phyloP scores from a whole-genome alignment of 2,113 vertebrate genomes.

The Hyaena hyaena region DNA sequence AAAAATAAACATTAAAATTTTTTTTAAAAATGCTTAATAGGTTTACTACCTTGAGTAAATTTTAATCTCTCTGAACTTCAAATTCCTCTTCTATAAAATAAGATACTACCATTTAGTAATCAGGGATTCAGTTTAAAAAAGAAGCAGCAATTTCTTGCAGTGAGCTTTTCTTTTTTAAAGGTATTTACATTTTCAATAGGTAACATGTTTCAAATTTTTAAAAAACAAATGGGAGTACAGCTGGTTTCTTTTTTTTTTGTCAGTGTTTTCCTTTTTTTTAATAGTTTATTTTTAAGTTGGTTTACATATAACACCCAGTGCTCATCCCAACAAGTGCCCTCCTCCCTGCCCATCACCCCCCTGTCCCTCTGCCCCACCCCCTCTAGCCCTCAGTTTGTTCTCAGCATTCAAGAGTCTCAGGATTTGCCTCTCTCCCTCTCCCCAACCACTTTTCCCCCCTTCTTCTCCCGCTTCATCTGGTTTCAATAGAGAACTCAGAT shows the following conservation, averaged over 20 bases:
- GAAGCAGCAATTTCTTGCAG: not conserved
- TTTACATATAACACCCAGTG: too few relatives aligned
- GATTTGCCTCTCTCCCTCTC: too few relatives aligned
- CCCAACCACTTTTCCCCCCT: too few relatives aligned
- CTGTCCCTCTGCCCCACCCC: too few relatives aligned
- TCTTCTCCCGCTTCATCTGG: not conserved
- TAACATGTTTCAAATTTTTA: conserved; percentile 28
- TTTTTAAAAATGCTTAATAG: not conserved
- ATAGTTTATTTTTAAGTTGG: too few relatives aligned
- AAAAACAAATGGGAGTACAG: not conserved
- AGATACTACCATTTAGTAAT: not conserved
- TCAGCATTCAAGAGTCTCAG: too few relatives aligned
- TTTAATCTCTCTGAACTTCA: conserved; percentile 27
- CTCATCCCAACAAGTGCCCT: too few relatives aligned
- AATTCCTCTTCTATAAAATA: not conserved
- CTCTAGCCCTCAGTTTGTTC: too few relatives aligned
- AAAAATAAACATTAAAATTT: too few relatives aligned
- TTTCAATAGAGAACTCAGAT: not conserved
- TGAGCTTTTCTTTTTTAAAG: conserved; percentile 24
- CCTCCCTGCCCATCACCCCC: too few relatives aligned
- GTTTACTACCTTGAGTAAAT: not conserved
- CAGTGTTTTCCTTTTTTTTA: too few relatives aligned
- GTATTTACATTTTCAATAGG: conserved; percentile 1
- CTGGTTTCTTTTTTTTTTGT: not conserved
- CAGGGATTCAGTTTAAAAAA: not conserved